A percentile compares a stretch with the other conserved stretches of the same genome.
Evolutionary conservation across 2,113 vertebrate species (phyloP).

Genomic region (Axis porcinus): DNA sequence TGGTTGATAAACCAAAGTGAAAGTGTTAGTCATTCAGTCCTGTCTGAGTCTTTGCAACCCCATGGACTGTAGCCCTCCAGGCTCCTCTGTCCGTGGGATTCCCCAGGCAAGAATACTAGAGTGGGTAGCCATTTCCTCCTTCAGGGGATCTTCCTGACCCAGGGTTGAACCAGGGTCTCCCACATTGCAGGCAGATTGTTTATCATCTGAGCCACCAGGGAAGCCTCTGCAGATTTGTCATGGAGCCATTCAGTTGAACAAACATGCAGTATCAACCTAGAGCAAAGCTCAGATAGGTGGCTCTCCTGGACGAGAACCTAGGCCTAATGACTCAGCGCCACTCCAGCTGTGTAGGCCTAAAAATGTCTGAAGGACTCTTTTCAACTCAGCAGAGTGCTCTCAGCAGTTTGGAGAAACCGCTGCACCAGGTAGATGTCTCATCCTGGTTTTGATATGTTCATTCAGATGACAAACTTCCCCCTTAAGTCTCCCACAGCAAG

Average conservation of each 20-base stretch:
- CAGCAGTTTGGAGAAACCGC: not conserved
- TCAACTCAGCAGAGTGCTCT: not conserved
- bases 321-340: not conserved
- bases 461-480: not conserved
- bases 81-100: not conserved
- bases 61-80: not conserved
- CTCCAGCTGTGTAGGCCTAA: not conserved
- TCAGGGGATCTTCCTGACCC: not conserved
- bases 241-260: not conserved
- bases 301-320: not conserved
- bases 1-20: not conserved
- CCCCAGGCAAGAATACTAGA: not conserved
- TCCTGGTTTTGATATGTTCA: not conserved
- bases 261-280: not conserved
- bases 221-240: not conserved
- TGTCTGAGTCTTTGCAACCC: not conserved
- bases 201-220: not conserved
- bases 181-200: not conserved
- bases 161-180: not conserved
- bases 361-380: not conserved
- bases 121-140: not conserved
- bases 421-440: not conserved
- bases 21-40: not conserved
- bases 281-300: not conserved
- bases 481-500: not conserved